Evolutionary conservation across 2,888 invertebrate species (phyloP).

Genomic region (Ptychoptera contaminata): DNA sequence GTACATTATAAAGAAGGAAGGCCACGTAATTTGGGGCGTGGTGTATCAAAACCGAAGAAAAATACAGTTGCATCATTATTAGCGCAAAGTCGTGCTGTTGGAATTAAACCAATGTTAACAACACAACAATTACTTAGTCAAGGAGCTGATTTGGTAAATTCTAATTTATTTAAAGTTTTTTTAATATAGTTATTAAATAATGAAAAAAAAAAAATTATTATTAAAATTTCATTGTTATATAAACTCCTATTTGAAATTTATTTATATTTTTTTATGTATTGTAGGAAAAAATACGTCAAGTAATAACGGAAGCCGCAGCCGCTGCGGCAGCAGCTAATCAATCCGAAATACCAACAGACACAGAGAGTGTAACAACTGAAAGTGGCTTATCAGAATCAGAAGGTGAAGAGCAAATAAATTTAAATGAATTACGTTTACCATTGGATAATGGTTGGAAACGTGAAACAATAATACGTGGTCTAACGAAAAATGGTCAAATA

Average conservation of each 20-base stretch:
- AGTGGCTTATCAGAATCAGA: slow-evolving; percentile 43
- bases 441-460: slow-evolving; percentile 75
- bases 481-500: slow-evolving; percentile 72
- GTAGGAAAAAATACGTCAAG: slow-evolving; percentile 40
- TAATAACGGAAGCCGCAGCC: slow-evolving; percentile 34
- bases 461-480: slow-evolving; percentile 77
- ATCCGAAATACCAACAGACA: slow-evolving; percentile 41
- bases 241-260: slow-evolving; percentile 5
- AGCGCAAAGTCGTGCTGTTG: slow-evolving; percentile 72
- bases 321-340: slow-evolving; percentile 14
- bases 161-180: neutral
- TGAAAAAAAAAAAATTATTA: neutral
- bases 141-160: slow-evolving; percentile 34
- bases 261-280: slow-evolving; percentile 11
- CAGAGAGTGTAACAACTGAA: slow-evolving; percentile 40
- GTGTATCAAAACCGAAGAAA: slow-evolving; percentile 82
- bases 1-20: slow-evolving; percentile 49
- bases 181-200: neutral
- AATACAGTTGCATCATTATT: slow-evolving; percentile 79
- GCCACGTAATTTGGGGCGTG: slow-evolving; percentile 69
- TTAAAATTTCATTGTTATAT: neutral
- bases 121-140: slow-evolving; percentile 44
- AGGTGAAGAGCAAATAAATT: slow-evolving; percentile 31
- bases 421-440: slow-evolving; percentile 44
- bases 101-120: slow-evolving; percentile 60